These are phyloP conservation scores for Zaprionus ornatus DNA, from an alignment of 1,140 invertebrate genomes.

Conservation along the genomic window DNA sequence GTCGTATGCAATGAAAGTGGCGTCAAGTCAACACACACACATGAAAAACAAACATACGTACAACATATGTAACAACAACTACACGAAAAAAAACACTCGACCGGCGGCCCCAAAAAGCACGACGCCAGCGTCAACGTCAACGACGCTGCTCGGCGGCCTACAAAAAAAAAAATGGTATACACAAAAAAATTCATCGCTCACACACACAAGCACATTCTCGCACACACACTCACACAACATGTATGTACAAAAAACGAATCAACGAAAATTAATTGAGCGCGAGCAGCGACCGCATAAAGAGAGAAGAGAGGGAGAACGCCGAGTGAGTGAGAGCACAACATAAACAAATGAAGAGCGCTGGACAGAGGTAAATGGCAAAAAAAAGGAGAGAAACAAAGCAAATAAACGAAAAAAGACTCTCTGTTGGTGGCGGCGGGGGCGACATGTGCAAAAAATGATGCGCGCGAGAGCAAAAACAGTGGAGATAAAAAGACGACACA, in stretches of 20 bases:
- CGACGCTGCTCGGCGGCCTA: slow-evolving; percentile 54
- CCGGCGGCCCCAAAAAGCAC: slow-evolving; percentile 61
- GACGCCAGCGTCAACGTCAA: slow-evolving; percentile 43
- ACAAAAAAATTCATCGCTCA: slow-evolving; percentile 64
- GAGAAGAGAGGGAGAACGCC: slow-evolving; percentile 37
- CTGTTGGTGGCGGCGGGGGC: slow-evolving; percentile 59
- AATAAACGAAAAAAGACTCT: slow-evolving; percentile 48
- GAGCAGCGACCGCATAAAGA: slow-evolving; percentile 59
- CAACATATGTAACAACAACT: slow-evolving; percentile 26
- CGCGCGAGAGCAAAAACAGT: slow-evolving; percentile 48
- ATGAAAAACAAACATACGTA: slow-evolving; percentile 20
- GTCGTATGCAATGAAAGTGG: slow-evolving; percentile 42
- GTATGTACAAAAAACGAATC: slow-evolving; percentile 69
- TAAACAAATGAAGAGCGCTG: slow-evolving; percentile 66
- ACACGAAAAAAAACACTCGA: slow-evolving; percentile 31
- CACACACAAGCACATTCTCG: slow-evolving; percentile 9
- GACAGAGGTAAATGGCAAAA: slow-evolving; percentile 46
- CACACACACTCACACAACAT: slow-evolving; percentile 33
- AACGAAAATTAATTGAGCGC: slow-evolving; percentile 81
- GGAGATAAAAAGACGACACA: slow-evolving; percentile 69
- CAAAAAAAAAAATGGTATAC: slow-evolving; percentile 75
- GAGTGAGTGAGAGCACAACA: slow-evolving; percentile 68
- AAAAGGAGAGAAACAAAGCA: slow-evolving; percentile 38
- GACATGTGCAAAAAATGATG: slow-evolving; percentile 71
- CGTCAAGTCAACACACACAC: slow-evolving; percentile 15